Conservation (phyloP, 2,888 invertebrate species). For the Aleiodes alternator region DNA sequence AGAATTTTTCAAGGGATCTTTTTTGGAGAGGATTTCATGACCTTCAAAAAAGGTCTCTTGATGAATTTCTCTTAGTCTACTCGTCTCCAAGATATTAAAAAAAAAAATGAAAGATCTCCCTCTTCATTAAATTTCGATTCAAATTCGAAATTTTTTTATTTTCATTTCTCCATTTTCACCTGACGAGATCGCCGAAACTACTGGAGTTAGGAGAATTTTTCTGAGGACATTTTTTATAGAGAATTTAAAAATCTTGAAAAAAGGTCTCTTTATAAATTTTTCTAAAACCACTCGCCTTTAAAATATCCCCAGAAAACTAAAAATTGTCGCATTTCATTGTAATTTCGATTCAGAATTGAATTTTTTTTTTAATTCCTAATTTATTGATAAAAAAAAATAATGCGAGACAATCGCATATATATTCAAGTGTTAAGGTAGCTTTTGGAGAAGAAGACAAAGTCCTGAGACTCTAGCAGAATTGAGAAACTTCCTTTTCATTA, state of each 20-base stretch:
- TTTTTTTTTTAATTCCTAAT: no score
- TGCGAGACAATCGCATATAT: no score
- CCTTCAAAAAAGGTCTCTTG: neutral
- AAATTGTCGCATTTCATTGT: no score
- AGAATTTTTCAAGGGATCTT: neutral
- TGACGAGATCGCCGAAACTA: neutral
- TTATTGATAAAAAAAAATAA: no score
- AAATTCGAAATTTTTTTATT: no score
- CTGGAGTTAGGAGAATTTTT: neutral
- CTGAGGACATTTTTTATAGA: neutral
- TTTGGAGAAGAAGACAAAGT: constrained; percentile 99
- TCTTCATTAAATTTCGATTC: no score
- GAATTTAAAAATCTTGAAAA: neutral
- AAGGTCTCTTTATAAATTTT: neutral
- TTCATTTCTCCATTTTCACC: no score
- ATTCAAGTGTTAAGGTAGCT: constrained; percentile 83
- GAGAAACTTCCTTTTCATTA: constrained; percentile 37
- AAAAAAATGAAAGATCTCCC: no score
- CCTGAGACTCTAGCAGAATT: constrained; percentile 86
- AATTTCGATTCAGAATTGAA: no score
- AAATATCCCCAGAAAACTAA: neutral
- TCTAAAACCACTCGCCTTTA: neutral
- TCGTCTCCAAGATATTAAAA: no score
- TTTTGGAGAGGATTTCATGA: neutral
- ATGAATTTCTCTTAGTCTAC: neutral